Evolutionary conservation across 2,888 invertebrate genomes (phyloP), one percentile per base, ranked within the genome.

Genomic region (Trachelus stipa): DNA sequence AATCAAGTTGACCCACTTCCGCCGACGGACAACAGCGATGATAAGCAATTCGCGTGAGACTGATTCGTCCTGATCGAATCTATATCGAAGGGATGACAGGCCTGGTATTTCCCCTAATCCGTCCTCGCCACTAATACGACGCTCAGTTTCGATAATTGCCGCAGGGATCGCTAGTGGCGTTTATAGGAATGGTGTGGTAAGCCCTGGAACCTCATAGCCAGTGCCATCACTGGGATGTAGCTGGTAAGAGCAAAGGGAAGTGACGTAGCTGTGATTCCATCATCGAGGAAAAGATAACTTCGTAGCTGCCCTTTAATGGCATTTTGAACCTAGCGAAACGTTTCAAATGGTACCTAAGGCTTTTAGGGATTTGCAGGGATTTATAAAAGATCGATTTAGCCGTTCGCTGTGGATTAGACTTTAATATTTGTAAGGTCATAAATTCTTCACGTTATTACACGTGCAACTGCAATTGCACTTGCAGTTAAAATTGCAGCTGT

Each of bases 1-100:
- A 80, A 80, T 69, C 78, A 74, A 76, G 80, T 80, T 77, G 74
- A 79, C 78, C 78, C 68, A 80, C 69, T 77, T 78, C 76, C 76
- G 74, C 37, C 56, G 12, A 30, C 40, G 35, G 73, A 74, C 68
- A 69, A 68, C 76, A 37, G 37, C 37, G 33, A 35, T 15, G 37
- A 35, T 71, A 71, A 71, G 71, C 71, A 33, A 71, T 71, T 71
- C 71, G 71, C 71, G 71, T 34, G 71, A 71, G 71, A 31, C 71
- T 34, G 71, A 71, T 71, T 71, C 15, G 71, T 71, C 12, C 33
- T 31, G 71, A 71, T 34, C 56, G 56, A 56, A 56, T 56, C 56
- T 56, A 56, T 23, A 23, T 11, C 71, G 71, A 71, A 15, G 31
- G 15, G 31, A 33, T 31, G 71, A 33, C 71, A 33, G 15, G 23